Percentiles rank a stretch among this genome's conserved stretches.
Evolutionary conservation across 2,797 vertebrate genomes (phyloP).

Genomic region (Girardinus metallicus): DNA sequence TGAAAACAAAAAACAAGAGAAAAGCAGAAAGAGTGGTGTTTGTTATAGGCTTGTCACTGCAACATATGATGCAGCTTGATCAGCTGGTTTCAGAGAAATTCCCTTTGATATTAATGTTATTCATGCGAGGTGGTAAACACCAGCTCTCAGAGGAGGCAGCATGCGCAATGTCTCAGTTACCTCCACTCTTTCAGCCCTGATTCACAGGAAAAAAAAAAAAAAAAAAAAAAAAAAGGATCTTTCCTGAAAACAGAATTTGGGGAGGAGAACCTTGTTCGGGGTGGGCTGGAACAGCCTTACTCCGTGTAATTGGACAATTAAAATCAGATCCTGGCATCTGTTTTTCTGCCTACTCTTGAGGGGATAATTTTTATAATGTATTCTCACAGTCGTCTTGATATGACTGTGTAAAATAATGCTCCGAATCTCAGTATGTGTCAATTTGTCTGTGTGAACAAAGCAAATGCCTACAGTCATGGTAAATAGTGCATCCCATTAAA

Average conservation of each 20-base stretch:
- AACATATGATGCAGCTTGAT: slow-evolving; percentile 76
- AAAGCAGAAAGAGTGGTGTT: slow-evolving; percentile 17
- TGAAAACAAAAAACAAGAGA: slow-evolving; percentile 13
- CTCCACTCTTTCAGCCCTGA: slow-evolving; percentile 54
- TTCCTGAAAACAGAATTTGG: slow-evolving; percentile 44
- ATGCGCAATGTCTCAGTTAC: slow-evolving; percentile 69
- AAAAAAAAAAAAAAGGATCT: slow-evolving; percentile 49
- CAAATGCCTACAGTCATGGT: slow-evolving; percentile 18
- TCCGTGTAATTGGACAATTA: slow-evolving; percentile 76
- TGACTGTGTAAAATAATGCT: slow-evolving; percentile 51
- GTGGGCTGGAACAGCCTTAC: slow-evolving; percentile 58
- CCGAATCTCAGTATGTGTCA: slow-evolving; percentile 36
- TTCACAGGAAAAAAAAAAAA: slow-evolving; percentile 37
- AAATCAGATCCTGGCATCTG: slow-evolving; percentile 68
- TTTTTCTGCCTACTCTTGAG: slow-evolving; percentile 37
- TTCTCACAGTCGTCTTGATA: slow-evolving; percentile 57
- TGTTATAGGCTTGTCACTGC: slow-evolving; percentile 68
- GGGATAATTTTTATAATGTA: slow-evolving; percentile 42
- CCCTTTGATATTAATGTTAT: slow-evolving; percentile 79
- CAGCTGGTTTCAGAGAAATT: slow-evolving; percentile 79
- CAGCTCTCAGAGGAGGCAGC: slow-evolving; percentile 66
- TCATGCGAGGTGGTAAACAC: slow-evolving; percentile 72
- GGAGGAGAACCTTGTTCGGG: slow-evolving; percentile 60
- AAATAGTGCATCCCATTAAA: not conserved
- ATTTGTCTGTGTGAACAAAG: slow-evolving; percentile 36